Base-by-base conservation (phyloP, 2,113 vertebrate genomes). In the Centropristis striata region DNA sequence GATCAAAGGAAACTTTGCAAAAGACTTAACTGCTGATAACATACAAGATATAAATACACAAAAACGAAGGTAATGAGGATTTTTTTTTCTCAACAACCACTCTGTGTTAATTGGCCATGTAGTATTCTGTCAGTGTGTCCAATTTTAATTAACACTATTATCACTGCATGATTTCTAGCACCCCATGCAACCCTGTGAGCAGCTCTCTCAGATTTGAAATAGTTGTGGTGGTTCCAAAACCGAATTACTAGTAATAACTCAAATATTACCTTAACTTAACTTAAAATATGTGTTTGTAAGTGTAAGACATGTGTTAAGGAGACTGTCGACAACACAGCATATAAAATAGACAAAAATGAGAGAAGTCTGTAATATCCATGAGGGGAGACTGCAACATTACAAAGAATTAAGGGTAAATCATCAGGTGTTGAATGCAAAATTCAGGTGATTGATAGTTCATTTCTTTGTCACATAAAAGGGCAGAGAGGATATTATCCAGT, bases 71-170 rank as follows among this genome's bases (percentile, higher is more conserved):
- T 70, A 39, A 66, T 67, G 39, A 57, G 32, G 5, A 21, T 25
- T 60, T 47, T 63, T 16, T 1, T 23, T 60, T 41, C 39, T 41
- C 54, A 44, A 28, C 55, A 50, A 25, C 15, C 21, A 42, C 67
- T 61, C 4, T 37, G 46, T 39, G 49, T 65, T 78, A 78, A 65
- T 55, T 86, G 70, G 25, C 25, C 20, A 5, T 53, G 15, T 2
- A 65, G 51, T 28, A 61, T 46, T 79, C 16, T 21, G 20, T 39
- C 51, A 23, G 32, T 32, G 27, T 11, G 28, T 63, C 23, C 11
- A n/a, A 13, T 71, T 73, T 18, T 76, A 50, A 73, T 42, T 14
- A 60, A 18, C n/a, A 60, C 16, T 28, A 8, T 73, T 51, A 64
- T 57, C 21, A 25, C 9, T 13, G 4, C 6, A 53, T 46, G 36